Conservation (phyloP, 2,888 invertebrate genomes). For the Hemaris fuciformis region DNA sequence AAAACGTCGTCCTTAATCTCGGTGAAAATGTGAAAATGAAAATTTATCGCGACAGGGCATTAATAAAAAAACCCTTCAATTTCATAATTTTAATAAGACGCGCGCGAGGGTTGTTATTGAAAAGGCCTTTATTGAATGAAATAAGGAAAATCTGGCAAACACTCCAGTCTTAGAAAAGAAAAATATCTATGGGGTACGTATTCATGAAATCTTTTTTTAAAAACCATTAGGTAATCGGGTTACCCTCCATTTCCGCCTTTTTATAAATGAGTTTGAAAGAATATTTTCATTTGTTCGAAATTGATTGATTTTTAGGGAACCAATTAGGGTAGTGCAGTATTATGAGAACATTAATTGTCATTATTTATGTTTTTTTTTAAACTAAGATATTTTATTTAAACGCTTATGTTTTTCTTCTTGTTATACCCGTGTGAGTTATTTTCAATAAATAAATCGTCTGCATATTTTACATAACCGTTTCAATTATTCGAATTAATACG, state of each 20-base stretch:
- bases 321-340: not conserved
- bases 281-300: not conserved
- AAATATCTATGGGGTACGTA: slow-evolving; percentile 47
- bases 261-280: not conserved
- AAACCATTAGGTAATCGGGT: slow-evolving; percentile 43
- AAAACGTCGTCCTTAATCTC: slow-evolving; percentile 17
- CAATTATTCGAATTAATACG: too few relatives aligned
- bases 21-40: slow-evolving; percentile 29
- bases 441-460: too few relatives aligned
- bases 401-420: too few relatives aligned
- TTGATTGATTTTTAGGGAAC: not conserved
- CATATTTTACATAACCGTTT: too few relatives aligned
- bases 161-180: slow-evolving; percentile 40
- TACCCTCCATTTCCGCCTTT: slow-evolving; percentile 15
- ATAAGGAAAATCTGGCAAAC: slow-evolving; percentile 51
- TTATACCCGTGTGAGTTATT: too few relatives aligned
- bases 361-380: too few relatives aligned
- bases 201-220: slow-evolving; percentile 41
- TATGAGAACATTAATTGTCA: not conserved
- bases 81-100: slow-evolving; percentile 53
- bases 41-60: slow-evolving; percentile 42
- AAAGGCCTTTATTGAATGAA: slow-evolving; percentile 58
- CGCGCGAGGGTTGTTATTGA: slow-evolving; percentile 58
- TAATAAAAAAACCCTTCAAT: slow-evolving; percentile 51
- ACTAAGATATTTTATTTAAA: too few relatives aligned